These are phyloP conservation scores for Alloplasta piceator DNA, from an alignment of 2,888 invertebrate species.

Conservation along the genomic window DNA sequence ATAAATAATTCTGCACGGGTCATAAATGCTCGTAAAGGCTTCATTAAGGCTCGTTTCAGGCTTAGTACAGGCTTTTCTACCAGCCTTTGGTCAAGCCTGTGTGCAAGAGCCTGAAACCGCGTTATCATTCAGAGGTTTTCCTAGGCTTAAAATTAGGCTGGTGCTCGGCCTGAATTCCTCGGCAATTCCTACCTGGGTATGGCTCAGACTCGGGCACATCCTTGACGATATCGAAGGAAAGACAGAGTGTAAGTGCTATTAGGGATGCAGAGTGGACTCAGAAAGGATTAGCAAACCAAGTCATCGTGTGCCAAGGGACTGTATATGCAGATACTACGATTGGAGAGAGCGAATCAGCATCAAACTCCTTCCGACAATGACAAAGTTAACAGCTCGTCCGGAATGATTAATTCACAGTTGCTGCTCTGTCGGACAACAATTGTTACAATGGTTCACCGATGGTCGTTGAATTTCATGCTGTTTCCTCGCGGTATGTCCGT, in stretches of 20 bases:
- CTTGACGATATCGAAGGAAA: background rate
- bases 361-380: constrained; percentile 53
- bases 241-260: background rate
- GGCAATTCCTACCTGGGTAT: no score
- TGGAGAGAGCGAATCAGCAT: constrained; percentile 37
- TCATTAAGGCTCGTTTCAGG: no score
- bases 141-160: no score
- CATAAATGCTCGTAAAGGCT: no score
- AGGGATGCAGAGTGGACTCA: constrained; percentile 38
- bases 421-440: constrained; percentile 68
- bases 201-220: no score
- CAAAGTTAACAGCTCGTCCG: constrained; percentile 65
- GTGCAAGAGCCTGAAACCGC: no score
- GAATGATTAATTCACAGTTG: constrained; percentile 69
- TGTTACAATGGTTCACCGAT: constrained; percentile 48
- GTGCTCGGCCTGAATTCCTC: no score
- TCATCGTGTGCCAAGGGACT: constrained; percentile 23
- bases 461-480: constrained; percentile 37
- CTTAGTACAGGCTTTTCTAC: no score
- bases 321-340: constrained; percentile 12
- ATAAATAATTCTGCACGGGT: no score
- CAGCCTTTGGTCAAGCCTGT: no score
- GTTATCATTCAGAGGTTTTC: no score
- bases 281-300: constrained; percentile 54
- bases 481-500: background rate